Evolutionary conservation across 1,140 invertebrate genomes (phyloP).

Genomic region (Pachypsylla venusta): DNA sequence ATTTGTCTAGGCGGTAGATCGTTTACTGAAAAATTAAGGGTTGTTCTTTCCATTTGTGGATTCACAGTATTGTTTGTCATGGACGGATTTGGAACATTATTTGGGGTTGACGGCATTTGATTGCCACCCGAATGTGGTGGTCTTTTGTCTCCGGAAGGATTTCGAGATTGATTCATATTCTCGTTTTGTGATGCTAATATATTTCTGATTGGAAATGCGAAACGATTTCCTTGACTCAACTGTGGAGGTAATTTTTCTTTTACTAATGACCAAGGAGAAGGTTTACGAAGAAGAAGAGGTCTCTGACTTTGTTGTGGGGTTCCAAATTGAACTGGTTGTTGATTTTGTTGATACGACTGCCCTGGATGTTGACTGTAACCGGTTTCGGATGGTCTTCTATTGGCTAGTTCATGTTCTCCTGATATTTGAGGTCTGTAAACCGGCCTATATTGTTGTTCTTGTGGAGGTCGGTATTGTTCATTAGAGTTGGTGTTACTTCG

Average conservation of each 20-base stretch:
- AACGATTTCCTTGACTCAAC: neutral
- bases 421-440: no score
- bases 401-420: neutral
- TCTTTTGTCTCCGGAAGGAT: neutral
- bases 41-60: neutral
- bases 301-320: neutral
- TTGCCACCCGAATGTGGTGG: neutral
- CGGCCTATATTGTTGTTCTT: neutral
- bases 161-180: neutral
- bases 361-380: neutral
- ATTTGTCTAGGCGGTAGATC: neutral
- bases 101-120: neutral
- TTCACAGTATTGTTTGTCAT: neutral
- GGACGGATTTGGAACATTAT: neutral
- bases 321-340: neutral
- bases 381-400: constrained; percentile 3
- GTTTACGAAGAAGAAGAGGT: neutral
- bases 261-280: neutral
- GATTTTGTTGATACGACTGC: constrained; percentile 6
- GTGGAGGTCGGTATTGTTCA: neutral
- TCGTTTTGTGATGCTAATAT: neutral
- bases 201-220: neutral
- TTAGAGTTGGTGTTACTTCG: neutral
- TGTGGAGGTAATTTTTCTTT: constrained; percentile 2
- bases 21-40: neutral